phyloP scores from a whole-genome alignment of 2,888 invertebrate genomes.

The Suillia variegata region DNA sequence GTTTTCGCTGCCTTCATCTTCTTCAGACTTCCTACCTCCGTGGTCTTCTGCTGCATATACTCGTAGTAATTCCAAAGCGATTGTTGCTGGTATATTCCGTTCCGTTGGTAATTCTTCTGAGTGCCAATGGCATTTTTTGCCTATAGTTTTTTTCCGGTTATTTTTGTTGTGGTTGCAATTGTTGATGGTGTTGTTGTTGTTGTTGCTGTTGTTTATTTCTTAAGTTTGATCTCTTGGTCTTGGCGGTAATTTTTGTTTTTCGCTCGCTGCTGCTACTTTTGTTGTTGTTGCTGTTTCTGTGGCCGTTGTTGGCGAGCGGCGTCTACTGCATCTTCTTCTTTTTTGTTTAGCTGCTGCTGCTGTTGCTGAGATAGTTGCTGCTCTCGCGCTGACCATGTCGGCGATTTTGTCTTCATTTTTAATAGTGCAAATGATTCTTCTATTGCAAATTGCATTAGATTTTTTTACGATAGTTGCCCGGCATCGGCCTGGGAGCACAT shows the following conservation, averaged over 20 bases:
- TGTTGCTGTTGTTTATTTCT: conserved; percentile 48
- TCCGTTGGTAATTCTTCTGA: background rate
- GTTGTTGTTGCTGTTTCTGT: conserved; percentile 27
- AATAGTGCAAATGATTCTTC: conserved; percentile 45
- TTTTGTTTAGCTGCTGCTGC: no score
- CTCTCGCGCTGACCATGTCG: background rate
- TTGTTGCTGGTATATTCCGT: no score
- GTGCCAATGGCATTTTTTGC: conserved; percentile 21
- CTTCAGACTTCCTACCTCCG: background rate
- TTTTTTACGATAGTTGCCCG: conserved; percentile 17
- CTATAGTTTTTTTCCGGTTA: conserved; percentile 23
- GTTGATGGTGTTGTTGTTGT: conserved; percentile 17
- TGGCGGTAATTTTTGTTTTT: conserved; percentile 48
- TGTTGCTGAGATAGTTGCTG: conserved; percentile 2
- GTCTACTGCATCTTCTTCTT: conserved; percentile 9
- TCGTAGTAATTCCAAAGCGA: background rate
- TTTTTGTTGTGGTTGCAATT: conserved; percentile 17
- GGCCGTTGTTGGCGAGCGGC: conserved; percentile 27
- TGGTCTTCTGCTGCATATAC: background rate
- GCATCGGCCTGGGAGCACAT: background rate
- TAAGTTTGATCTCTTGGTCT: conserved; percentile 50
- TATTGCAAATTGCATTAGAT: conserved; percentile 41
- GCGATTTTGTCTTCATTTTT: conserved; percentile 52
- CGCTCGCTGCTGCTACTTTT: conserved; percentile 10
- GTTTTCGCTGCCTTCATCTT: no score